These are phyloP conservation scores for Battus philenor DNA, from an alignment of 1,140 invertebrate genomes.

Conservation along the genomic window DNA sequence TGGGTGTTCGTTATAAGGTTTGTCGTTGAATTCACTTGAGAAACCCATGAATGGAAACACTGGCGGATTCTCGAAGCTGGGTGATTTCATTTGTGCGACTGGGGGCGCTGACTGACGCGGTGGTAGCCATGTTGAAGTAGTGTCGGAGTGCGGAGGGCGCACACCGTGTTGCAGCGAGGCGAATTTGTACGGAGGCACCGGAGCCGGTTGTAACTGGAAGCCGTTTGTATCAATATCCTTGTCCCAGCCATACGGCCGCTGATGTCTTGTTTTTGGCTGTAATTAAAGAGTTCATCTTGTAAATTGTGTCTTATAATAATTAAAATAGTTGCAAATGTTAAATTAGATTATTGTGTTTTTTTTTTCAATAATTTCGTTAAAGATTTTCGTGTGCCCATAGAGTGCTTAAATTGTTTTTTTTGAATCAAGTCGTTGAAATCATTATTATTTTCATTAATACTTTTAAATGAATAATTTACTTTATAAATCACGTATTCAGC, in stretches of 20 bases:
- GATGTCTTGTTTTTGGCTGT: constrained; percentile 84
- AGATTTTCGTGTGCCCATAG: too few relatives aligned
- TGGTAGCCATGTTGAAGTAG: constrained; percentile 61
- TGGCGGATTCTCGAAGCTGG: constrained; percentile 61
- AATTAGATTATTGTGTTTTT: too few relatives aligned
- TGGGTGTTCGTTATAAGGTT: constrained; percentile 79
- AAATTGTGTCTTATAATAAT: too few relatives aligned
- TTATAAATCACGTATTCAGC: too few relatives aligned
- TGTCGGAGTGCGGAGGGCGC: constrained; percentile 56
- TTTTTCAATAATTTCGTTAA: too few relatives aligned
- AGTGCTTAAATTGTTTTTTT: too few relatives aligned
- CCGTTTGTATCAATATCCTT: constrained; percentile 72
- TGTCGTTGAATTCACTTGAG: constrained; percentile 70
- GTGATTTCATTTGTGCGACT: constrained; percentile 52
- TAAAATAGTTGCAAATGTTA: too few relatives aligned
- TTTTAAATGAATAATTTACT: too few relatives aligned
- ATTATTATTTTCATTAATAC: too few relatives aligned
- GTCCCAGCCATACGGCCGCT: constrained; percentile 84
- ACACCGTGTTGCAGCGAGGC: constrained; percentile 80
- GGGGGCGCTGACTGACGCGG: constrained; percentile 44
- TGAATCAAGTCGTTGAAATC: too few relatives aligned
- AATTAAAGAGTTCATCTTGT: too few relatives aligned
- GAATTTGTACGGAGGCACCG: constrained; percentile 79
- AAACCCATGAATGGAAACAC: constrained; percentile 70
- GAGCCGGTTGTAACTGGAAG: constrained; percentile 74